Percentiles rank a stretch among this genome's conserved stretches.
Evolutionary conservation across 2,797 vertebrate genomes (phyloP).

Genomic region (Argya squamiceps): DNA sequence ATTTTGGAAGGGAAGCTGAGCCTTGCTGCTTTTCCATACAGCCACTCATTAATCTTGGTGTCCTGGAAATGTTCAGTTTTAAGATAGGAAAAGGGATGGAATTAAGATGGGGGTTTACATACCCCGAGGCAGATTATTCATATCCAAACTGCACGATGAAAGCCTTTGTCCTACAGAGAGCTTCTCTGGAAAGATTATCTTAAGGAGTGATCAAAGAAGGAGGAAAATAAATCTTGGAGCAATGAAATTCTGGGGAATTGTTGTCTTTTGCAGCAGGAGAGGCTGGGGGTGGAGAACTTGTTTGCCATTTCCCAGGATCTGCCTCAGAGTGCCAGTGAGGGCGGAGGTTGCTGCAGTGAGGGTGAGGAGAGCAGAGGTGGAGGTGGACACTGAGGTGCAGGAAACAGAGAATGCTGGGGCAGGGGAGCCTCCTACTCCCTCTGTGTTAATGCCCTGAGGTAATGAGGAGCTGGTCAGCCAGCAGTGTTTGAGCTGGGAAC

Average conservation of each 20-base stretch:
- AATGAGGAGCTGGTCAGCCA: background rate
- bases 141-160: background rate
- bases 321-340: background rate
- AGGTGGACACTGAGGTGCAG: background rate
- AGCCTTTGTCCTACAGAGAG: constrained; percentile 27
- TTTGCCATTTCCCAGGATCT: background rate
- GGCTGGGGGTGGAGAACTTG: background rate
- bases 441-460: fast-evolving
- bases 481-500: background rate
- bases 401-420: background rate
- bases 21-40: background rate
- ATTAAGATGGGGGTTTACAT: background rate
- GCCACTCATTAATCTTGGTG: constrained; percentile 12
- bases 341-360: background rate
- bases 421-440: background rate
- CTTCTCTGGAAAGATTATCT: background rate
- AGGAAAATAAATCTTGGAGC: background rate
- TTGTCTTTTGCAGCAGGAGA: background rate
- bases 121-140: constrained; percentile 17
- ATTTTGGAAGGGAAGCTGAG: background rate
- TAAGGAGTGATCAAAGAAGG: background rate
- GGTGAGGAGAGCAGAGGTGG: background rate
- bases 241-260: background rate
- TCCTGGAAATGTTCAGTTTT: constrained; percentile 19
- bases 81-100: background rate